Percentiles rank a stretch among this genome's conserved stretches.
Conservation (phyloP, 2,797 vertebrate species). For the Sebastes trivittatus region DNA sequence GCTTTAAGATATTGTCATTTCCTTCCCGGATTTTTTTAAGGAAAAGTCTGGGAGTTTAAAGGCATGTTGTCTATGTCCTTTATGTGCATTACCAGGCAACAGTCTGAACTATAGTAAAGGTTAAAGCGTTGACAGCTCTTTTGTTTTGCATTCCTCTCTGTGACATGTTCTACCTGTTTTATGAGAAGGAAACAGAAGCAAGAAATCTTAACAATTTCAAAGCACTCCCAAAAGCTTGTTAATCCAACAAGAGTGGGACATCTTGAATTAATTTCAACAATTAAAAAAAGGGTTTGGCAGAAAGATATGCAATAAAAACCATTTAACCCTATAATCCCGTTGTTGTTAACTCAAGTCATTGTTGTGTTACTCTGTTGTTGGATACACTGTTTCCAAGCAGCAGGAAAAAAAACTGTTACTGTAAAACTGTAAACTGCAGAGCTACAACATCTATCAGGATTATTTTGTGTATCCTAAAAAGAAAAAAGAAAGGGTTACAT, state of each 20-base stretch:
- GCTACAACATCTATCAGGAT: neutral
- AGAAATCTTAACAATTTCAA: neutral
- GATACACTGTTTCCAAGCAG: conserved; percentile 50
- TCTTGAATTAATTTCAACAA: neutral
- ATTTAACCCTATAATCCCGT: neutral
- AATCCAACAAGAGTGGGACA: neutral
- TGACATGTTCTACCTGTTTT: conserved; percentile 34
- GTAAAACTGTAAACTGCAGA: neutral
- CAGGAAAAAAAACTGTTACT: neutral
- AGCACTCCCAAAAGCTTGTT: neutral
- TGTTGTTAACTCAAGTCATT: conserved; percentile 8
- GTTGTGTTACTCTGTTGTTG: conserved; percentile 24
- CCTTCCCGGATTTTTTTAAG: neutral
- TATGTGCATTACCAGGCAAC: conserved; percentile 44
- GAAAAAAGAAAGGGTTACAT: neutral
- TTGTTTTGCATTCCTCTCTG: conserved; percentile 44
- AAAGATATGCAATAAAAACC: neutral
- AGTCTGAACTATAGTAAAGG: neutral
- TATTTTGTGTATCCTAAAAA: neutral
- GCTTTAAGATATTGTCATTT: neutral
- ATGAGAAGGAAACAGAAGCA: neutral
- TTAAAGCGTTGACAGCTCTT: conserved; percentile 5
- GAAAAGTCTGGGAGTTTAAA: neutral
- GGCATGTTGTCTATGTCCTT: conserved; percentile 13
- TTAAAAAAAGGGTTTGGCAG: neutral